These are phyloP conservation scores for Columba guinea DNA, from an alignment of 2,797 vertebrate genomes.

Conservation along the genomic window DNA sequence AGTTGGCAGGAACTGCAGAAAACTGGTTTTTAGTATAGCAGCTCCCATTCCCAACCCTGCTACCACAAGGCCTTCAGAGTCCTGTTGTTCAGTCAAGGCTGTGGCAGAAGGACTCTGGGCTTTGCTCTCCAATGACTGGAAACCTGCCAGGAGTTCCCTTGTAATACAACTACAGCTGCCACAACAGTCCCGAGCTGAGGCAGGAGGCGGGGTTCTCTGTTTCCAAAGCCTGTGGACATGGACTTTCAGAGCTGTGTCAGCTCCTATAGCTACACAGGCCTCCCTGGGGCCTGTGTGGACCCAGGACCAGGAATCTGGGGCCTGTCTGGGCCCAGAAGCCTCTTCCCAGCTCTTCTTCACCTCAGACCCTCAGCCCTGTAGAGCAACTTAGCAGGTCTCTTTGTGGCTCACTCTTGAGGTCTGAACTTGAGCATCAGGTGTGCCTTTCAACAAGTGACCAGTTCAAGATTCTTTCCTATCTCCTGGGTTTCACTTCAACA, in stretches of 20 bases:
- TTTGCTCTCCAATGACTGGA: background rate
- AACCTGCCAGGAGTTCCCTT: background rate
- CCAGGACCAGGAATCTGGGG: too few species aligned
- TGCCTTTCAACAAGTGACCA: background rate
- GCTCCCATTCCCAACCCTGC: too few species aligned
- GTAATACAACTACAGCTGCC: background rate
- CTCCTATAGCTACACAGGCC: background rate
- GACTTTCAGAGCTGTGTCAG: background rate
- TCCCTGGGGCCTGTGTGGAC: background rate
- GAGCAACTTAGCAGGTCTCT: background rate
- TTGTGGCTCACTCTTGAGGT: too few species aligned
- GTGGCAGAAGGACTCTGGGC: background rate
- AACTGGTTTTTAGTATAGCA: too few species aligned
- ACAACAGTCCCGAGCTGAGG: background rate
- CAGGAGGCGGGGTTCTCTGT: background rate
- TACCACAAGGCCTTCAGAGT: background rate
- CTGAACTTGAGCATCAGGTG: background rate
- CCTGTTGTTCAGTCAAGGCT: background rate
- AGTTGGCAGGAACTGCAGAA: background rate
- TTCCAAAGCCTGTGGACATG: background rate
- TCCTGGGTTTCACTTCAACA: too few species aligned
- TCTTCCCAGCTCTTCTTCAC: background rate
- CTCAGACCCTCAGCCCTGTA: background rate
- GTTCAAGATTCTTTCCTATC: background rate
- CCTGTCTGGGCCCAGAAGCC: background rate